Evolutionary conservation across 30 jellyfish, hydroid and myxozoan genomes (phyloP).

Genomic region (Rhopilema esculentum): DNA sequence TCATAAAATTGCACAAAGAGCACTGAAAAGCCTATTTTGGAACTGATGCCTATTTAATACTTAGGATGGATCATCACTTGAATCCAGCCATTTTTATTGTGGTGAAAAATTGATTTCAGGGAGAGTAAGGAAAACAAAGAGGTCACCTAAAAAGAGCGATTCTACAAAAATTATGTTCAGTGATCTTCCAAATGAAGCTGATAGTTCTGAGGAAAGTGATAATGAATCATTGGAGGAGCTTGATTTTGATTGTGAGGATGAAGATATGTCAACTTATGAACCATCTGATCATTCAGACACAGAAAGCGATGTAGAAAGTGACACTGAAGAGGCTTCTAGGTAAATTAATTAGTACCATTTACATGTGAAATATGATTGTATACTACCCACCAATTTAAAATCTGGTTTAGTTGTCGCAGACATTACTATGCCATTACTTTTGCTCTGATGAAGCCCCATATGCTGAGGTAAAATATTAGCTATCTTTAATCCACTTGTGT

Average conservation of each 20-base stretch:
- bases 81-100: not conserved
- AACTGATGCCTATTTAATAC: not conserved
- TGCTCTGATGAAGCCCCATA: not conserved
- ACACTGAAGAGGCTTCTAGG: constrained; percentile 33
- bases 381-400: not conserved
- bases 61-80: not conserved
- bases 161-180: not conserved
- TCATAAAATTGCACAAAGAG: no score
- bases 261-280: not conserved
- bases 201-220: constrained; percentile 10
- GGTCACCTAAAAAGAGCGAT: not conserved
- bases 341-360: not conserved
- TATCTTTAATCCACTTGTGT: not conserved
- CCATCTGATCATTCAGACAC: constrained; percentile 25
- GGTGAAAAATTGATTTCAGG: not conserved
- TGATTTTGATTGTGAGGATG: constrained; percentile 24
- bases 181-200: not conserved
- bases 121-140: not conserved
- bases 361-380: not conserved
- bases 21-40: not conserved
- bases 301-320: constrained; percentile 42
- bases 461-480: not conserved
- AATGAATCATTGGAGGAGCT: not conserved
- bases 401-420: not conserved
- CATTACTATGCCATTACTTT: not conserved